A percentile compares a stretch with the other conserved stretches of the same genome.
These are phyloP conservation scores for Galeopsomyia nigrocyanea DNA, from an alignment of 2,888 invertebrate species.

Conservation along the genomic window DNA sequence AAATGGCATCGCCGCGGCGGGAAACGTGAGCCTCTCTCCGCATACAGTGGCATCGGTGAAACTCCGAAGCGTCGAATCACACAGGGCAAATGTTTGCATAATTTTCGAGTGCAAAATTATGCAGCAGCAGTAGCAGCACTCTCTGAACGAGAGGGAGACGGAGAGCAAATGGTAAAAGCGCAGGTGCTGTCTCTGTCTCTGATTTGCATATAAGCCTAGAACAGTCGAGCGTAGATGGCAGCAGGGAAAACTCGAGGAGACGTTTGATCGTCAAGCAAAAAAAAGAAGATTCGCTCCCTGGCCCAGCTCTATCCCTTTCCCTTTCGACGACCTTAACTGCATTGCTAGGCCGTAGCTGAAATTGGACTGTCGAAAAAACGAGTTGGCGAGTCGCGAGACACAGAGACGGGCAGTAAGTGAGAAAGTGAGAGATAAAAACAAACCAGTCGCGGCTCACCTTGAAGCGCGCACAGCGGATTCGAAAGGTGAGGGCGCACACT, in stretches of 20 bases:
- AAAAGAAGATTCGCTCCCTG: not conserved
- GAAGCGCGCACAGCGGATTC: constrained; percentile 1
- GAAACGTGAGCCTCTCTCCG: no score
- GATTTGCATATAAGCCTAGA: constrained; percentile 10
- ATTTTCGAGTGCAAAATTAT: constrained; percentile 18
- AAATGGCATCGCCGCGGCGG: no score
- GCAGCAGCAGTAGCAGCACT: not conserved
- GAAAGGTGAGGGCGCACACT: constrained; percentile 11
- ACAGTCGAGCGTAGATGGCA: constrained; percentile 17
- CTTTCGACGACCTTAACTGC: not conserved
- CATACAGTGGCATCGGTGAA: no score
- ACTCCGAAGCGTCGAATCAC: not conserved
- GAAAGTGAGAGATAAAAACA: not conserved
- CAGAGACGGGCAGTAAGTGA: no score
- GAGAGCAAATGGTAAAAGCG: constrained; percentile 5
- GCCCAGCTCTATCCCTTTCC: not conserved
- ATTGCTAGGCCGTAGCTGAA: no score
- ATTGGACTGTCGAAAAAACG: no score
- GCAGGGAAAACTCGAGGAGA: constrained; percentile 16
- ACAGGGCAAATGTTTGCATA: constrained; percentile 4
- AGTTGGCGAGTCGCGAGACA: no score
- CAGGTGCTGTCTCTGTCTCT: not conserved
- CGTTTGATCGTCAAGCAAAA: not conserved
- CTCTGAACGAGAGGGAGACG: no score
- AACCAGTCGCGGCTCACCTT: constrained; percentile 19